Base-by-base conservation (phyloP, 2,113 vertebrate species). In the Chionodraco myersi region DNA sequence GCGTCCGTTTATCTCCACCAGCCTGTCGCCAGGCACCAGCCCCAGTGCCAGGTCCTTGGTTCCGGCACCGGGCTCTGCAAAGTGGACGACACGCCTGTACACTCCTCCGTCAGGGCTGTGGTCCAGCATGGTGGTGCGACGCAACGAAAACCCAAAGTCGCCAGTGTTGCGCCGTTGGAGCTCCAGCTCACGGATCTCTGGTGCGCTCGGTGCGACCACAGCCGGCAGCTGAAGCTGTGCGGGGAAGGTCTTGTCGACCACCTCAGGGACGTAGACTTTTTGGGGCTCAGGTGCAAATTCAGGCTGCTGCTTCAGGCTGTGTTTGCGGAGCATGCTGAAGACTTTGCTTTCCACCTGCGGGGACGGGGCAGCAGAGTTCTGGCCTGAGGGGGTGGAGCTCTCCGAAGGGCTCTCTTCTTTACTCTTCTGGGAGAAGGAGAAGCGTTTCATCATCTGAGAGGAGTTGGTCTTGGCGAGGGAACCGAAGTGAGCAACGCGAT, bases 101-200 rank as follows among this genome's bases (percentile, higher is more conserved):
- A 95, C 95, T 36, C 96, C 95, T 59, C 97, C 97, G 0, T 98
- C 97, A 0, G 95, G 84, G 0, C 93, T 94, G 11, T 96, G 94
- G 89, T 99, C 97, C 89, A 99, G 84, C 97, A 97, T 96, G 26
- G 97, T 97, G 6, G 97, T 98, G 44, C 98, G 96, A 3, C 98
- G 95, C 72, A 99, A 86, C 1, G 98, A 99, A 84, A 99, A 99
- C 47, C 98, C 98, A 0, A 99, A 99, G 89, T 99, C 98, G 0
- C 98, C 98, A 0, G 98, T 99, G 88, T 97, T 96, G 44, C 97
- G 94, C 0, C 97, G 95, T 52, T 97, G 98, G n/a, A 99, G 95
- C 88, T 97, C 96, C 88, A 99, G 92, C 87, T 97, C 95, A 41
- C 97, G 94, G 0, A 94, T 95, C 3, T 93, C 86, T 0, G 96